Evolutionary conservation across 1,140 invertebrate genomes (phyloP).

Genomic region (Grapholita molesta): DNA sequence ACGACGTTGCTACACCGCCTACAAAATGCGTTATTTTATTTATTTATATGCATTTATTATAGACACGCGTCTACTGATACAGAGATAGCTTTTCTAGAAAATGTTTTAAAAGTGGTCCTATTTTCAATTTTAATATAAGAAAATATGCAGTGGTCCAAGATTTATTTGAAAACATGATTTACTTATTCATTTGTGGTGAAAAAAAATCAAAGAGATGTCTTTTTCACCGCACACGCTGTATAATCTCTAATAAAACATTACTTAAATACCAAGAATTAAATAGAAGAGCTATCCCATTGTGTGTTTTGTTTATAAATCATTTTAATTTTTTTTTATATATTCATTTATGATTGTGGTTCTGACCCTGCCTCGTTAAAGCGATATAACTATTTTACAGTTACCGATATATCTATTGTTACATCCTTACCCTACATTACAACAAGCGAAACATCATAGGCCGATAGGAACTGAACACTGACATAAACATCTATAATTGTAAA

Average conservation of each 20-base stretch:
- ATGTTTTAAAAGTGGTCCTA: constrained; percentile 59
- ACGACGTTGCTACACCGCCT: constrained; percentile 44
- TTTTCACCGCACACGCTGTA: not conserved
- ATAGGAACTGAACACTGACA: constrained; percentile 66
- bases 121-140: constrained; percentile 50
- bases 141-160: constrained; percentile 67
- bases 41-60: constrained; percentile 45
- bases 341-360: constrained; percentile 62
- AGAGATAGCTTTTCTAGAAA: constrained; percentile 64
- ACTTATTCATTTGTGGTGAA: not conserved
- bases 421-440: constrained; percentile 46
- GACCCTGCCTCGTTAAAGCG: constrained; percentile 75
- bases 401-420: constrained; percentile 50
- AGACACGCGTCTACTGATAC: constrained; percentile 53
- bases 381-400: constrained; percentile 62
- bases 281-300: constrained; percentile 58
- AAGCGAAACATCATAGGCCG: constrained; percentile 68
- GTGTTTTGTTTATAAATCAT: constrained; percentile 40
- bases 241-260: not conserved
- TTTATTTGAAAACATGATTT: constrained; percentile 36
- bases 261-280: constrained; percentile 9
- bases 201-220: not conserved
- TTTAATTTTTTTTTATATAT: constrained; percentile 40
- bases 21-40: constrained; percentile 44
- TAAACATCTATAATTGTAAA: constrained; percentile 41